phyloP scores from a whole-genome alignment of 1,140 invertebrate genomes.

The Pomacea maculata region DNA sequence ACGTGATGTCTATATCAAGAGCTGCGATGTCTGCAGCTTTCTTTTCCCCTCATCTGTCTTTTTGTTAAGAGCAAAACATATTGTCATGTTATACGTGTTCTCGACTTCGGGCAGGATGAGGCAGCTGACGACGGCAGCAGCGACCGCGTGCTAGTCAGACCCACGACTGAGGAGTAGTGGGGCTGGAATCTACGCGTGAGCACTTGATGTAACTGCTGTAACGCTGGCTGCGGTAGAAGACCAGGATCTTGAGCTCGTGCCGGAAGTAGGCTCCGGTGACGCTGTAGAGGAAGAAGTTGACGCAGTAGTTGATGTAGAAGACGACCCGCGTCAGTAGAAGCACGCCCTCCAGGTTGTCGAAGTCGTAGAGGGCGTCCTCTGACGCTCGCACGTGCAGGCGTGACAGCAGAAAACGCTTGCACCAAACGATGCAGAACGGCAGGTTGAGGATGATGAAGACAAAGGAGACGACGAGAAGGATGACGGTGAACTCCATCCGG shows the following conservation, averaged over 20 bases:
- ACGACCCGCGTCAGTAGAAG: slow-evolving; percentile 50
- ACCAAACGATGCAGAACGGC: slow-evolving; percentile 55
- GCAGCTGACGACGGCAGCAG: no score
- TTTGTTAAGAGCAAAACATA: no score
- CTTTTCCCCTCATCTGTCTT: no score
- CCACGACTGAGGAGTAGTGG: slow-evolving; percentile 18
- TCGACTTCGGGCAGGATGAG: no score
- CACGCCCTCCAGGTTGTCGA: slow-evolving; percentile 29
- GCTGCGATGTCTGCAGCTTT: no score
- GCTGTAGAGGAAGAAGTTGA: slow-evolving; percentile 62
- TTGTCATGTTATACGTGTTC: no score
- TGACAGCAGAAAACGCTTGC: slow-evolving; percentile 37
- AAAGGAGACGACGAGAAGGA: slow-evolving; percentile 48
- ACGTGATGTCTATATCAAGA: no score
- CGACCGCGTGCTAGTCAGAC: slow-evolving; percentile 1
- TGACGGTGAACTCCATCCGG: slow-evolving; percentile 50
- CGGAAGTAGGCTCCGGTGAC: slow-evolving; percentile 50
- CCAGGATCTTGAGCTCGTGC: slow-evolving; percentile 22
- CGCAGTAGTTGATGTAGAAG: slow-evolving; percentile 60
- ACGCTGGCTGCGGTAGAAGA: slow-evolving; percentile 13
- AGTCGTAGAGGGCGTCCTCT: not conserved
- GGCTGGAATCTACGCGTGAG: slow-evolving; percentile 4
- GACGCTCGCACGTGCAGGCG: not conserved
- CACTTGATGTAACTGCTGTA: not conserved
- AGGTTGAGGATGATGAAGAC: slow-evolving; percentile 50